phyloP scores from a whole-genome alignment of 2,113 vertebrate species.

The human region DNA sequence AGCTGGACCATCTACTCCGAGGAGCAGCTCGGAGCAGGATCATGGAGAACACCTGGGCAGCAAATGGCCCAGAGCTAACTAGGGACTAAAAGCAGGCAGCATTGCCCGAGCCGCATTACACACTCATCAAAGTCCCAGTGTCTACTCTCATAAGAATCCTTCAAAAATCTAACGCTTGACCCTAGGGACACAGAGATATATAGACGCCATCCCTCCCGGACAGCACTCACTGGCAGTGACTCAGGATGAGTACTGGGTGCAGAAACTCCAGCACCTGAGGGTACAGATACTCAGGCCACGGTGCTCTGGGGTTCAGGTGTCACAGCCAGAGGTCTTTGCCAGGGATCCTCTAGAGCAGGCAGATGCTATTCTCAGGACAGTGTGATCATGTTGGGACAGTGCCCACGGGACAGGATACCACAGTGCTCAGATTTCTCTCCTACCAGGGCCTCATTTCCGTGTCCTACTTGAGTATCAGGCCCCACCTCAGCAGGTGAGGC shows the following conservation, averaged over 20 bases:
- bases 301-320: background rate
- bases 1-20: background rate
- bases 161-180: background rate
- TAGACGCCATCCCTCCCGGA: background rate
- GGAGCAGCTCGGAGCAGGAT: background rate
- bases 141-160: background rate
- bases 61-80: background rate
- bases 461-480: background rate
- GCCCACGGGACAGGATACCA: background rate
- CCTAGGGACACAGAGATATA: background rate
- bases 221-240: background rate
- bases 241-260: accelerated
- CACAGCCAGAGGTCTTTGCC: background rate
- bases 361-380: background rate
- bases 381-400: background rate
- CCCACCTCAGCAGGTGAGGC: background rate
- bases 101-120: accelerated
- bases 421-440: background rate
- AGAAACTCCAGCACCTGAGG: background rate
- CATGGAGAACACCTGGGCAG: background rate
- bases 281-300: background rate
- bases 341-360: background rate
- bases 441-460: background rate
- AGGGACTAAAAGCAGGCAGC: background rate
- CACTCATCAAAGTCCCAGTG: background rate